Percentiles rank a stretch among this genome's conserved stretches.
These are phyloP conservation scores for Scopus umbretta DNA, from an alignment of 2,113 vertebrate genomes.

Conservation along the genomic window DNA sequence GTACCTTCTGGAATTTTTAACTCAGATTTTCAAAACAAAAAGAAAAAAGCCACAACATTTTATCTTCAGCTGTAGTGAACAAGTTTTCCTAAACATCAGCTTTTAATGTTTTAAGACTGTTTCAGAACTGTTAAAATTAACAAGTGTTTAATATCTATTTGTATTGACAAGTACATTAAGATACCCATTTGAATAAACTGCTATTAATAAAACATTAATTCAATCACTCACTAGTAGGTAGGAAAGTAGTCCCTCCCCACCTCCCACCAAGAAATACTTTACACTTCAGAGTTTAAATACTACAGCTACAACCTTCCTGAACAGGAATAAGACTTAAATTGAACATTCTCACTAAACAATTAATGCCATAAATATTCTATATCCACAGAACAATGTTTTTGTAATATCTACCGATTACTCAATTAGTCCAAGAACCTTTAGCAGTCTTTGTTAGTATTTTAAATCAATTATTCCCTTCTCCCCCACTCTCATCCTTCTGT, in stretches of 20 bases:
- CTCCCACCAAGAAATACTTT: neutral
- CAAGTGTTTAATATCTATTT: neutral
- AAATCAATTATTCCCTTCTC: neutral
- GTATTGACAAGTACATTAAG: neutral
- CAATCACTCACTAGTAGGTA: neutral
- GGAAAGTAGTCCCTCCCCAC: neutral
- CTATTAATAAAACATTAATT: neutral
- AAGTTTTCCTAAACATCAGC: neutral
- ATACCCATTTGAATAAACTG: neutral
- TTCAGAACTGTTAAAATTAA: neutral
- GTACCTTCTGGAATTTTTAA: neutral
- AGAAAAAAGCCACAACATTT: neutral
- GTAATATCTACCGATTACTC: neutral
- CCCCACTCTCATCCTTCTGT: neutral
- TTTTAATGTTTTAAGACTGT: neutral
- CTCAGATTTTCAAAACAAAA: neutral
- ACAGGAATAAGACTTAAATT: neutral
- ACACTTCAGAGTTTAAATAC: neutral
- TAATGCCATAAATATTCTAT: neutral
- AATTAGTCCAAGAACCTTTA: neutral
- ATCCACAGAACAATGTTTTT: neutral
- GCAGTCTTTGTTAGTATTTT: neutral
- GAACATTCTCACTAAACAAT: neutral
- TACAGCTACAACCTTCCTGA: neutral
- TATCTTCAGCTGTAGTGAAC: neutral